These are phyloP conservation scores for Acleris sparsana DNA, from an alignment of 2,888 invertebrate genomes.

Conservation along the genomic window DNA sequence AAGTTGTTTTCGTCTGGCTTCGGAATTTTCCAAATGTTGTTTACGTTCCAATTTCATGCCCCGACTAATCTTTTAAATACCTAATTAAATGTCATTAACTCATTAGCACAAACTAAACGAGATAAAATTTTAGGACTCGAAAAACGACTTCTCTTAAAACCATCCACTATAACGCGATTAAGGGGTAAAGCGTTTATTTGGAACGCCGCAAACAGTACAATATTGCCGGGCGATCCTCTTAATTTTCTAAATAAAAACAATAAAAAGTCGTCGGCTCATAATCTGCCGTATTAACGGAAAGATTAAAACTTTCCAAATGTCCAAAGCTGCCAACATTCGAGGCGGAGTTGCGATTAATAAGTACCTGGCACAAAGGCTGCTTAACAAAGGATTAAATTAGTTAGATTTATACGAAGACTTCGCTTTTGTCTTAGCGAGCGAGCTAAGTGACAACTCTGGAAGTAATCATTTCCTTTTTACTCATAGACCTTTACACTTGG, in stretches of 20 bases:
- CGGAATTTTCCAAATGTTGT: conserved; percentile 35
- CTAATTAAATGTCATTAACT: conserved; percentile 18
- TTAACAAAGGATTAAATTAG: conserved; percentile 40
- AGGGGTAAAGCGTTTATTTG: conserved; percentile 44
- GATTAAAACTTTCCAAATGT: conserved; percentile 54
- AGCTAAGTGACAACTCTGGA: conserved; percentile 18
- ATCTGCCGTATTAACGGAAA: conserved; percentile 52
- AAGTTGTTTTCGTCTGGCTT: conserved; percentile 8
- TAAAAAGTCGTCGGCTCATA: conserved; percentile 51
- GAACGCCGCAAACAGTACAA: conserved; percentile 45
- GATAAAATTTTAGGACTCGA: conserved; percentile 17
- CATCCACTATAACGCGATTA: conserved; percentile 39
- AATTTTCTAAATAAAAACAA: conserved; percentile 44
- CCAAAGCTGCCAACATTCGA: conserved; percentile 46
- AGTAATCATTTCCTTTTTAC: conserved; percentile 5
- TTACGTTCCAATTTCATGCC: conserved; percentile 10
- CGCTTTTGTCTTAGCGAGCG: conserved; percentile 24
- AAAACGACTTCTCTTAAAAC: neutral
- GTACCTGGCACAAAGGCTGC: conserved; percentile 38
- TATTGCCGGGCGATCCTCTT: conserved; percentile 37
- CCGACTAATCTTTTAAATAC: conserved; percentile 28
- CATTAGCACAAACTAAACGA: conserved; percentile 17
- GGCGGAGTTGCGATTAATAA: conserved; percentile 44
- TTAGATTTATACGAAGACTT: conserved; percentile 34
- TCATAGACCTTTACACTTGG: neutral